These are phyloP conservation scores for Papilio demoleus DNA, from an alignment of 2,888 invertebrate species.

Conservation along the genomic window DNA sequence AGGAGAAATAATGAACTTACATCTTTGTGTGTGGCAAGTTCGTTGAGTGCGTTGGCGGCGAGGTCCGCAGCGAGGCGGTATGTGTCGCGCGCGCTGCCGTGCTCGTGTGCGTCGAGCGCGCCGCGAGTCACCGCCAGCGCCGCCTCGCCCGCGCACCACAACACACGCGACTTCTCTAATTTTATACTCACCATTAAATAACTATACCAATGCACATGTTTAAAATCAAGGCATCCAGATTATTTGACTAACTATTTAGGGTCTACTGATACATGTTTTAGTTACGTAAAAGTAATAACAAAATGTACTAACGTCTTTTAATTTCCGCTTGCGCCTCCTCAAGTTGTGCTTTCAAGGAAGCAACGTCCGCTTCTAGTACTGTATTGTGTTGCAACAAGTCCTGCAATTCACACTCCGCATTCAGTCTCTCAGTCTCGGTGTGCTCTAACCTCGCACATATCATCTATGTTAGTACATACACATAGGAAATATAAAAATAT, in stretches of 20 bases:
- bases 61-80: conserved; percentile 62
- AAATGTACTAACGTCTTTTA: conserved; percentile 67
- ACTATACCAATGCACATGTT: not conserved
- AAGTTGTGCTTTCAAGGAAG: conserved; percentile 77
- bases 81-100: conserved; percentile 60
- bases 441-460: conserved; percentile 85
- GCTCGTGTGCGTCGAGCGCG: conserved; percentile 66
- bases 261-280: not conserved
- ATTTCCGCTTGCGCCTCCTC: conserved; percentile 66
- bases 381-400: conserved; percentile 87
- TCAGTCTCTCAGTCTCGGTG: conserved; percentile 85
- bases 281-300: not conserved
- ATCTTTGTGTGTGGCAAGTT: conserved; percentile 60
- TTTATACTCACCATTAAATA: not conserved
- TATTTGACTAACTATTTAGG: not conserved
- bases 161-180: conserved; percentile 56
- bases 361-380: conserved; percentile 84
- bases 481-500: conserved; percentile 49
- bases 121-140: conserved; percentile 64
- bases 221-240: no score
- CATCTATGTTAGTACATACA: conserved; percentile 70
- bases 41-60: conserved; percentile 64
- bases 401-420: conserved; percentile 86
- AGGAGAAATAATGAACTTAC: no score
- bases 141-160: conserved; percentile 63